Percentiles rank a stretch among this genome's conserved stretches.
These are phyloP conservation scores for Bovichtus variegatus DNA, from an alignment of 2,797 vertebrate genomes.

Conservation along the genomic window DNA sequence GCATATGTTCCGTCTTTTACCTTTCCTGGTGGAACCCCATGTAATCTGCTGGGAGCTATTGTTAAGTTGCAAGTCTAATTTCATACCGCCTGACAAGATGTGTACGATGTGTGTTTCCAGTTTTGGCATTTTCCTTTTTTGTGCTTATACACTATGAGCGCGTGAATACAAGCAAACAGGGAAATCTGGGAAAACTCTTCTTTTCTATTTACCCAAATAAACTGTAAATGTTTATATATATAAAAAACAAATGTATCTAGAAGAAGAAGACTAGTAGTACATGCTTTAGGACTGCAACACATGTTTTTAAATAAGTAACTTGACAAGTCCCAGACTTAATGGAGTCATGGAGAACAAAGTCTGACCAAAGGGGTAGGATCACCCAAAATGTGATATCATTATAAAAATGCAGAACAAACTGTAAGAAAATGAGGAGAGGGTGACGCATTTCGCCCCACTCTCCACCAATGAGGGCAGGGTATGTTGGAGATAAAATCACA, in stretches of 20 bases:
- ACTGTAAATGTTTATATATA: neutral
- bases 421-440: no score
- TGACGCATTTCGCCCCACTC: no score
- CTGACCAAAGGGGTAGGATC: no score
- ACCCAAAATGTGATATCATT: no score
- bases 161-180: neutral
- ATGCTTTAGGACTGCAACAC: no score
- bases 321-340: no score
- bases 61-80: slow-evolving; percentile 73
- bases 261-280: no score
- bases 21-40: slow-evolving; percentile 59
- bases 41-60: slow-evolving; percentile 73
- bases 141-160: neutral
- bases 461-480: no score
- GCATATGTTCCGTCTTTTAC: slow-evolving; percentile 73
- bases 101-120: slow-evolving; percentile 19
- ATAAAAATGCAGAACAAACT: no score
- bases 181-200: neutral
- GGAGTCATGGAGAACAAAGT: no score
- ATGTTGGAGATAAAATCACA: no score
- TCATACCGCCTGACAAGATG: slow-evolving; percentile 62
- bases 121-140: slow-evolving; percentile 13
- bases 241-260: neutral
- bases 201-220: neutral
- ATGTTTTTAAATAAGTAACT: no score